Evolutionary conservation across 2,113 vertebrate species (phyloP), one percentile per base, ranked within the genome.

Genomic region (Pteronura brasiliensis): DNA sequence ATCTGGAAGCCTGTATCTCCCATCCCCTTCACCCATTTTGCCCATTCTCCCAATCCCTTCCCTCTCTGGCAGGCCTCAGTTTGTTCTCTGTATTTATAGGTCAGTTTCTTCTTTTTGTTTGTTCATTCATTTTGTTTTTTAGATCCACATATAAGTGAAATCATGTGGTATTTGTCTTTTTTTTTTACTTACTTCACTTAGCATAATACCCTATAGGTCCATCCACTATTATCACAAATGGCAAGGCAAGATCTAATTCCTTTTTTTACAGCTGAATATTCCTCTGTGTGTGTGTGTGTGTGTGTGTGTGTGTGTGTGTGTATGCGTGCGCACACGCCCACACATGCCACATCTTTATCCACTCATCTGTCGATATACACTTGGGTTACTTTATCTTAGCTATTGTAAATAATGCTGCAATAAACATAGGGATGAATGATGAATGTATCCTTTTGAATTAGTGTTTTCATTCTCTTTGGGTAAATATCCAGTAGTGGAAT

Each of bases 301-400:
- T 47, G 10, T 12, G 11, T 12, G 47, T 15, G 49, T 4, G 49
- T 15, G 14, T 15, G 49, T 52, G 49, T 2, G 15, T 52, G 52
- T 4, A 15, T 55, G 52, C 9, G 0, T 18, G 52, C 14, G 52
- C 52, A 18, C 2, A 1, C 0, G 5, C 52, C 15, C 52, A 18
- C 52, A 55, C 52, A 55, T 18, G 52, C 17, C 52, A 17, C 52
- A 55, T 55, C 52, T 13, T 74, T 74, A 74, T 76, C 72, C 27
- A 76, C 42, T 76, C 25, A 29, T 47, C 42, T 76, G 1, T 47
- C 4, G 1, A 29, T 76, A 76, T 47, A 47, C 14, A 47, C 42
- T 76, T 76, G 72, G 39, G 42, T 76, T 76, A 42, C 39, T 76
- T 44, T 76, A 44, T 27, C 4, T 44, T 29, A 42, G 25, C 72